Evolutionary conservation across 2,888 invertebrate genomes (phyloP).

Genomic region (Osmoderma eremita): DNA sequence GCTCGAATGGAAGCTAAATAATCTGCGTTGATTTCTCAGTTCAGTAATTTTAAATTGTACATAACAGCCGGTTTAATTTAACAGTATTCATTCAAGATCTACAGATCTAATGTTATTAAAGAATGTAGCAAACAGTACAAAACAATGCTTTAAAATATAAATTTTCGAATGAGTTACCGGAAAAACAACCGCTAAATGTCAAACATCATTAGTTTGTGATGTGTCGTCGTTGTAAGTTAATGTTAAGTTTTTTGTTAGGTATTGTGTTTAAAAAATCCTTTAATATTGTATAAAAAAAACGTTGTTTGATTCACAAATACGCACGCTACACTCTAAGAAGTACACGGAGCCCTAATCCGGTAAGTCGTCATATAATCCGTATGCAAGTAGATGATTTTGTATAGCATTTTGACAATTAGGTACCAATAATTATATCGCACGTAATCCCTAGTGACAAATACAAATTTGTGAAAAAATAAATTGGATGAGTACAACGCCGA

Average conservation of each 20-base stretch:
- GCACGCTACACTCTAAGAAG: constrained; percentile 16
- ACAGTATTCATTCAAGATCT: no score
- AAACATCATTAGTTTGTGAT: constrained; percentile 38
- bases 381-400: no score
- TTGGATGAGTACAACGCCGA: not conserved
- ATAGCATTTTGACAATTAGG: no score
- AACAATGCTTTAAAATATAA: constrained; percentile 2
- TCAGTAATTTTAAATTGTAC: no score
- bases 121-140: not conserved
- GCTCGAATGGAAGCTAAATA: no score
- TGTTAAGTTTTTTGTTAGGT: constrained; percentile 37
- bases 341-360: constrained; percentile 4
- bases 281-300: constrained; percentile 27
- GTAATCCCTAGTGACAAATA: not conserved
- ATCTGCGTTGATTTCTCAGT: no score
- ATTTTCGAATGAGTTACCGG: constrained; percentile 33
- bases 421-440: no score
- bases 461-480: not conserved
- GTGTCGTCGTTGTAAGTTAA: constrained; percentile 38
- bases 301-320: constrained; percentile 12
- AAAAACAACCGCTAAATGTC: constrained; percentile 41
- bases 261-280: constrained; percentile 35
- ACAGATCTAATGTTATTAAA: no score
- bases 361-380: not conserved
- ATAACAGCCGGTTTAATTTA: no score